Evolutionary conservation across 1,140 invertebrate genomes (phyloP).

Genomic region (Dendrolimus kikuchii): DNA sequence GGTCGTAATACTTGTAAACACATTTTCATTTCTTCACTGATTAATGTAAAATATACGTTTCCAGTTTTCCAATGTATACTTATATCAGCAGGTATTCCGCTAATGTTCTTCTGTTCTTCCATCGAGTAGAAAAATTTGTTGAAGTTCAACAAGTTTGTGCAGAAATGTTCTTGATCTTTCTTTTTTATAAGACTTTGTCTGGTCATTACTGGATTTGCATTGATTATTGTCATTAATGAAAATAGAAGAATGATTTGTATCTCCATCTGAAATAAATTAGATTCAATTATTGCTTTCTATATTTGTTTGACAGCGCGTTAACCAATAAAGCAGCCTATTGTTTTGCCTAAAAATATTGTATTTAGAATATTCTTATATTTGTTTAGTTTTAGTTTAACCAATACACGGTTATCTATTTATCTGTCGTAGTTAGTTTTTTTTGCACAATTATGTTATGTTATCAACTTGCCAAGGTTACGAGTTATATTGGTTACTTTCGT

Average conservation of each 20-base stretch:
- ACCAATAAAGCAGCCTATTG: no score
- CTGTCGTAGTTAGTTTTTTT: no score
- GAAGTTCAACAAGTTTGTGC: slow-evolving; percentile 36
- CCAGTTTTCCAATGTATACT: slow-evolving; percentile 57
- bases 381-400: no score
- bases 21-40: slow-evolving; percentile 61
- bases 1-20: slow-evolving; percentile 42
- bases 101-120: slow-evolving; percentile 34
- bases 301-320: no score
- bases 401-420: no score
- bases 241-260: slow-evolving; percentile 20
- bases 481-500: no score
- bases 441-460: no score
- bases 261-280: slow-evolving; percentile 42
- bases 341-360: no score
- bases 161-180: slow-evolving; percentile 31
- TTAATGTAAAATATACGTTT: slow-evolving; percentile 51
- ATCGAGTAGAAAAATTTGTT: slow-evolving; percentile 47
- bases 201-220: slow-evolving; percentile 35
- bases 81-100: slow-evolving; percentile 55
- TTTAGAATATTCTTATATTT: no score
- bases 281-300: no score
- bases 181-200: slow-evolving; percentile 29
- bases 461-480: no score
- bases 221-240: slow-evolving; percentile 10